Conservation (phyloP, 2,113 vertebrate species). For the Antechinus stuartii region DNA sequence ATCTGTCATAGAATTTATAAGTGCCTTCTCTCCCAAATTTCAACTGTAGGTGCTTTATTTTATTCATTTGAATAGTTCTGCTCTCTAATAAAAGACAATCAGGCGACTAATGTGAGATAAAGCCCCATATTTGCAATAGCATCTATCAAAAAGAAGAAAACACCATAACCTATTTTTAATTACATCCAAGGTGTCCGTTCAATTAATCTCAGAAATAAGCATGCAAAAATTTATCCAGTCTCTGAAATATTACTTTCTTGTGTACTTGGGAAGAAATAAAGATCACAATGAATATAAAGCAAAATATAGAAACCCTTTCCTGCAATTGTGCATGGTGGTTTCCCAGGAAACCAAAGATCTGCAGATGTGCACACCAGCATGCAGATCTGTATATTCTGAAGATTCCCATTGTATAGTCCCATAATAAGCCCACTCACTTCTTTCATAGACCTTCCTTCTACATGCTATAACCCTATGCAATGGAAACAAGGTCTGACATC, state of each 20-base stretch:
- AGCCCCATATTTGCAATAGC: slow-evolving; percentile 78
- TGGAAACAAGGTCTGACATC: slow-evolving; percentile 53
- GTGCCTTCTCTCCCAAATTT: slow-evolving; percentile 50
- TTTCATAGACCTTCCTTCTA: slow-evolving; percentile 42
- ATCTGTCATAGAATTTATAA: slow-evolving; percentile 75
- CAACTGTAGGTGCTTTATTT: slow-evolving; percentile 34
- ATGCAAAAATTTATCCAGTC: slow-evolving; percentile 82
- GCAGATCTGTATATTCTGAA: slow-evolving; percentile 72
- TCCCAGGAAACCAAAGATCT: slow-evolving; percentile 82
- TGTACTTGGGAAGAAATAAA: slow-evolving; percentile 80
- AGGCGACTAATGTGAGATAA: slow-evolving; percentile 73
- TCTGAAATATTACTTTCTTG: slow-evolving; percentile 83
- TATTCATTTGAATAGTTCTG: slow-evolving; percentile 76
- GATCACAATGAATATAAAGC: slow-evolving; percentile 78
- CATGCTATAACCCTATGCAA: slow-evolving; percentile 34
- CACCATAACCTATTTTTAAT: slow-evolving; percentile 84
- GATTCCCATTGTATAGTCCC: slow-evolving; percentile 61
- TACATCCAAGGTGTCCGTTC: slow-evolving; percentile 81
- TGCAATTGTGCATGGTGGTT: slow-evolving; percentile 69
- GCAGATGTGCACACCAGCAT: slow-evolving; percentile 73
- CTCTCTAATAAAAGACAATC: slow-evolving; percentile 79
- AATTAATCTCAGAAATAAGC: slow-evolving; percentile 85
- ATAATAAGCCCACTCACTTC: slow-evolving; percentile 62
- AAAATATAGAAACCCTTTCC: slow-evolving; percentile 63
- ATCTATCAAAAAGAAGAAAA: slow-evolving; percentile 81